Evolutionary conservation across 2,113 vertebrate species (phyloP).

Genomic region (human): GRCh38 chr11:40257501-40258000

Average conservation of each 20-base stretch:
- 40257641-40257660: background rate
- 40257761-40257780: background rate
- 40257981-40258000: background rate
- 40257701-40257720: background rate
- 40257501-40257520: background rate
- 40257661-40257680: background rate
- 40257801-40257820: background rate
- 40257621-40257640: background rate
- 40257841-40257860: background rate
- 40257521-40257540: background rate
- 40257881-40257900: background rate
- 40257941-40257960: background rate
- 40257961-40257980: no score
- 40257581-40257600: background rate
- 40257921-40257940: background rate
- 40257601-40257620: background rate
- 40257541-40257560: background rate
- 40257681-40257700: background rate
- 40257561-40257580: background rate
- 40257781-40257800: background rate
- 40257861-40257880: background rate
- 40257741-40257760: background rate
- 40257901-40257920: constrained; percentile 3
- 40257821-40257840: background rate
- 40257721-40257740: background rate